Evolutionary conservation across 23 tunicate genomes (phyloP).

Genomic region (Halocynthia roretzi): DNA sequence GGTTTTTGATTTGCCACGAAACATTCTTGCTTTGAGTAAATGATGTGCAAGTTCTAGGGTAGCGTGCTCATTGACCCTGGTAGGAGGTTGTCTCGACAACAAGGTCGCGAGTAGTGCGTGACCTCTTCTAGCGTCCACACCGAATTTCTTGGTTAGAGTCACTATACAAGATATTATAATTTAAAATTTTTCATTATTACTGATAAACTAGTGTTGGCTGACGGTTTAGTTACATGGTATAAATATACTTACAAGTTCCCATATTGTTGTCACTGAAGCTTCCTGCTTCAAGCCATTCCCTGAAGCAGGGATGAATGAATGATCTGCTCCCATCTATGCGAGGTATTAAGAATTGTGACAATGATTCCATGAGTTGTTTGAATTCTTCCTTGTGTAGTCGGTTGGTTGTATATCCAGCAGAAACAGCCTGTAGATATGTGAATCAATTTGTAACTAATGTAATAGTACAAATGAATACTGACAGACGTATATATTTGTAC

Average conservation of each 20-base stretch:
- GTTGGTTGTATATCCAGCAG: conserved; percentile 41
- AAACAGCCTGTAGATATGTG: conserved; percentile 26
- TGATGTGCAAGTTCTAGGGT: conserved; percentile 98
- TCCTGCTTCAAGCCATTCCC: conserved; percentile 86
- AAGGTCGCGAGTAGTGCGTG: conserved; percentile 75
- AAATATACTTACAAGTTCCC: conserved; percentile 73
- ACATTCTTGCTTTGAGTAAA: conserved; percentile 91
- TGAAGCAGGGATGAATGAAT: conserved; percentile 74
- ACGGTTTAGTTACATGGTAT: no score
- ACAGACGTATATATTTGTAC: no score
- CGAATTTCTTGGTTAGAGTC: conserved; percentile 38
- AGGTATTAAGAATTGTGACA: conserved; percentile 39
- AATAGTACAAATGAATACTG: no score
- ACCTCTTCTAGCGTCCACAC: conserved; percentile 81
- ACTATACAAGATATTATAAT: no score
- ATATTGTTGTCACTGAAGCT: conserved; percentile 7
- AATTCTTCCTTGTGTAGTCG: conserved; percentile 44
- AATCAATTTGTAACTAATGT: not conserved
- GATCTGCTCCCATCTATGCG: conserved; percentile 37
- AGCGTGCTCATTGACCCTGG: conserved; percentile 51
- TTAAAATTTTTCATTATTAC: no score
- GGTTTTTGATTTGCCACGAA: conserved; percentile 62
- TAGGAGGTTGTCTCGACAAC: conserved; percentile 49
- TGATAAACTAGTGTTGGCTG: no score
- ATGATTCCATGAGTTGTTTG: conserved; percentile 46